Base-by-base conservation (phyloP, 2,888 invertebrate species). In the Salticus scenicus region DNA sequence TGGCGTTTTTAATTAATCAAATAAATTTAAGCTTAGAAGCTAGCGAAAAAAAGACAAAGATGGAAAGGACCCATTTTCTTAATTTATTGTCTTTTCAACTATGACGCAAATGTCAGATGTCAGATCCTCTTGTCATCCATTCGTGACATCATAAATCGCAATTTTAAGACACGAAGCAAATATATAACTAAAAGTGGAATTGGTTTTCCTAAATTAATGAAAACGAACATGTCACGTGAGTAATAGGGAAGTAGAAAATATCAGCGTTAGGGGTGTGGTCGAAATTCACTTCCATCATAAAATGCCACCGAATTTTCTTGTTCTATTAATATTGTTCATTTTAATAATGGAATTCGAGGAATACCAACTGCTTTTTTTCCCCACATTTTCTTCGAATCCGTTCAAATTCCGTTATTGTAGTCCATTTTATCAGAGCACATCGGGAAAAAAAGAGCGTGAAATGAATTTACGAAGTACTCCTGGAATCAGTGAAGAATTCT, bases 241-340 rank as follows among this genome's bases (percentile, higher is more conserved):
- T 24, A 57, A 24, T n/a, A 4, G 57, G 57, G 24, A 57, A 57
- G 57, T 24, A 24, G 12, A 37, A 57, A 17, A 57, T 47, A 47
- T 47, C 47, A 7, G 17, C 57, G 57, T 57, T 57, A 24, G 57
- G 57, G 57, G 57, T 24, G 57, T 57, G 42, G 42, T 47, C 42
- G 42, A 47, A 47, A 7, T 57, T 57, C 24, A 24, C 14, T 17
- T 7, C 8, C 57, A 2, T 57, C 57, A 0, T 57, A 57, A 57
- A 57, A 57, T 57, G 2, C 20, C 20, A 24, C 24, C 0, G 7
- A 8, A 20, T 17, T 24, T 17, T 24, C 20, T 24, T 17, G 2
- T 57, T 57, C 24, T 17, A 7, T 24, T 20, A 57, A 57, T 57
- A 24, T 24, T 57, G 57, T 24, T 5, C 24, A 24, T 57, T 57